phyloP scores from a whole-genome alignment of 2,113 vertebrate genomes.

The Piliocolobus tephrosceles region DNA sequence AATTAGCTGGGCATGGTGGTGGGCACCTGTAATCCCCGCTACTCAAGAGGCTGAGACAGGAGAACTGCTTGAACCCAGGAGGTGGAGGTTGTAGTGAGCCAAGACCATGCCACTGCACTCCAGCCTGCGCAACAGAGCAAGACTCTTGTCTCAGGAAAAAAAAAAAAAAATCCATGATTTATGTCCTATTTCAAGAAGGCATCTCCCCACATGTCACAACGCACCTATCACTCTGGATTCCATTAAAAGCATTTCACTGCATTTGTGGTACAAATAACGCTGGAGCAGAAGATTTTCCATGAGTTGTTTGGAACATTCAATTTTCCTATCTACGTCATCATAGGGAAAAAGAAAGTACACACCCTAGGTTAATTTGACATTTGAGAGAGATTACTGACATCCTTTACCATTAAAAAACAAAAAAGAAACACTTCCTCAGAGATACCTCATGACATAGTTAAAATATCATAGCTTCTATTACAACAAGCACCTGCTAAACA shows the following conservation, averaged over 20 bases:
- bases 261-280: slow-evolving; percentile 69
- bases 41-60: too few species aligned
- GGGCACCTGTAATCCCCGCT: too few species aligned
- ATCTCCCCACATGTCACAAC: slow-evolving; percentile 60
- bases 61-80: too few species aligned
- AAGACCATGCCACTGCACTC: too few species aligned
- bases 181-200: slow-evolving; percentile 56
- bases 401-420: slow-evolving; percentile 80
- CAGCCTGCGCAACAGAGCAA: too few species aligned
- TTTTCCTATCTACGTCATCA: slow-evolving; percentile 87
- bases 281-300: slow-evolving; percentile 80
- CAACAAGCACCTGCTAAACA: slow-evolving; percentile 65
- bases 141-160: too few species aligned
- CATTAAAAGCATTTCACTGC: slow-evolving; percentile 64
- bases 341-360: slow-evolving; percentile 85
- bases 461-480: slow-evolving; percentile 52
- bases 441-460: slow-evolving; percentile 73
- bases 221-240: slow-evolving; percentile 47
- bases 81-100: too few species aligned
- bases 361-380: slow-evolving; percentile 85
- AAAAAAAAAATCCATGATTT: not conserved
- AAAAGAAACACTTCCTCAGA: slow-evolving; percentile 77
- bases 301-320: slow-evolving; percentile 84
- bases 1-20: too few species aligned
- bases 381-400: slow-evolving; percentile 84